Conservation (phyloP, 1,140 invertebrate species). For the Aphaenogaster ashmeadi region DNA sequence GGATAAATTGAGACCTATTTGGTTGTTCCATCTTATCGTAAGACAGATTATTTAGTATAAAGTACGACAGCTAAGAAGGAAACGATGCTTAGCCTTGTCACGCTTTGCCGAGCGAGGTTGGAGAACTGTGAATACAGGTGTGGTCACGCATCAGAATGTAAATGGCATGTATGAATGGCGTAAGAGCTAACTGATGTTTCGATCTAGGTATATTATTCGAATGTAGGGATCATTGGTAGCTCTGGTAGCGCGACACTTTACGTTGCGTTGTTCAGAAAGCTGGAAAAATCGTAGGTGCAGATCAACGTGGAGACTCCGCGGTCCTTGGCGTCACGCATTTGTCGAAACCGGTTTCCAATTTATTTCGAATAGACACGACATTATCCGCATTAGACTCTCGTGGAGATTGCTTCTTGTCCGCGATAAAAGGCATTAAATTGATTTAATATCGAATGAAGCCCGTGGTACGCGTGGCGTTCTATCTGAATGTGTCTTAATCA, state of each 20-base stretch:
- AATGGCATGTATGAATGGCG: constrained; percentile 14
- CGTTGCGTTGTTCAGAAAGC: neutral
- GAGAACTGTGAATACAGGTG: constrained; percentile 60
- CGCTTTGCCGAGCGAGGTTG: constrained; percentile 3
- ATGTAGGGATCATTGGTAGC: neutral
- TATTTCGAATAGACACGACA: constrained; percentile 56
- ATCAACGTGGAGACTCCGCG: constrained; percentile 12
- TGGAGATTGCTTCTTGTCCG: constrained; percentile 42
- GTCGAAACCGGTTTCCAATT: constrained; percentile 58
- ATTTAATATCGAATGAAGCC: constrained; percentile 50
- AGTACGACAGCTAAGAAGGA: neutral
- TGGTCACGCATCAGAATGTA: constrained; percentile 48
- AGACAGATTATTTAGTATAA: constrained; percentile 23
- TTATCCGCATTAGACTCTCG: constrained; percentile 56
- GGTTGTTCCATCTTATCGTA: neutral
- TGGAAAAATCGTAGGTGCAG: neutral
- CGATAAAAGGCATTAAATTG: constrained; percentile 64
- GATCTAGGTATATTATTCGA: constrained; percentile 29
- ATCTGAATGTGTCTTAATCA: constrained; percentile 52
- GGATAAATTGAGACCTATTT: neutral
- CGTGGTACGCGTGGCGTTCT: neutral
- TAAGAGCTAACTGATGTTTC: constrained; percentile 29
- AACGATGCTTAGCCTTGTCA: constrained; percentile 30
- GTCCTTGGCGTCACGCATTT: constrained; percentile 19
- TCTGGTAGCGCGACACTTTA: constrained; percentile 10